Base-by-base conservation (phyloP, 2,797 vertebrate species). In the Ptychadena robeensis region DNA sequence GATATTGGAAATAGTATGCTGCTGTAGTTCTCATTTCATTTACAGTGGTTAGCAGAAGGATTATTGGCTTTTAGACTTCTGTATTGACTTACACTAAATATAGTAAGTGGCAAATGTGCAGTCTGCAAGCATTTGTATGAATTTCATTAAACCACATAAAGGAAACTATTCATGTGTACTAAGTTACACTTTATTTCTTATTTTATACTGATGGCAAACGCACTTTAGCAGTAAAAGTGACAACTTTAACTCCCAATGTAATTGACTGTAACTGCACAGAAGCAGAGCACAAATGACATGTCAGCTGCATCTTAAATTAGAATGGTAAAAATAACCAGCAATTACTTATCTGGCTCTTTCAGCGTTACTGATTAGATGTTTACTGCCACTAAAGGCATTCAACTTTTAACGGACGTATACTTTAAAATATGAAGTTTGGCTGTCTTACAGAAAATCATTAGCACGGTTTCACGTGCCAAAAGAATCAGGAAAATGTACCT, bases 301-400 rank as follows among this genome's bases (percentile, higher is more conserved):
- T 81, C 70, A 81, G 79, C 79, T 59, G 27, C 37, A 72, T 40
- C 79, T 57, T 37, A 73, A 81, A 35, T 81, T 73, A 81, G 70
- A 81, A 35, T 11, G 9, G 31, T 80, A 81, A 73, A 73, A 81
- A 81, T 81, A 81, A 48, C 40, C n/a, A 28, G 37, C 48, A 81
- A 81, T 81, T 66, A 65, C 70, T 73, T 57, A 69, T 79, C 76
- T 8, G 66, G 61, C 40, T 80, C 35, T 34, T 65, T 69, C n/a
- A 31, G 38, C 31, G 53, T 12, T 32, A 65, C n/a, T 28, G 32
- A 79, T 79, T 68, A 68, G 75, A 57, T 48, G 59, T 34, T 79
- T 25, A 44, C 2, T 70, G 53, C 18, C 59, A 38, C 57, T 73
- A 22, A 73, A 66, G 48, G 4, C 25, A 73, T 32, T 48, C 27